phyloP scores from a whole-genome alignment of 2,888 invertebrate species.

The Serripes groenlandicus region DNA sequence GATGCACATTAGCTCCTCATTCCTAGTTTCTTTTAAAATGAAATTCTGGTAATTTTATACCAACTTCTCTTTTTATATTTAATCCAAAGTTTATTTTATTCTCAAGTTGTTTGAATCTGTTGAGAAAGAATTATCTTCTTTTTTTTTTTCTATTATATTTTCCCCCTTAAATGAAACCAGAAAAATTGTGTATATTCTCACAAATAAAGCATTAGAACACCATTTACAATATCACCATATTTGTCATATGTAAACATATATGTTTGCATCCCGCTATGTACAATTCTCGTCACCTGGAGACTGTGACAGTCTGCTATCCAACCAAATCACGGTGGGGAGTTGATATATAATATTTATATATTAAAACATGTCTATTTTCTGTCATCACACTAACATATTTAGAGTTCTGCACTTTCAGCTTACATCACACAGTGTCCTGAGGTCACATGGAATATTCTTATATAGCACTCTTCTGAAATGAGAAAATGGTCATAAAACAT shows the following conservation, averaged over 20 bases:
- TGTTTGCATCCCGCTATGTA: neutral
- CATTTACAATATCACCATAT: neutral
- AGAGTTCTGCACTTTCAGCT: conserved; percentile 8
- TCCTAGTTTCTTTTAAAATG: too few species aligned
- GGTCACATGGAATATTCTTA: conserved; percentile 57
- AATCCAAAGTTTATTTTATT: too few species aligned
- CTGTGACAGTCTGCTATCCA: neutral
- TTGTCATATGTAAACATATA: neutral
- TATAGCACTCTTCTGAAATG: conserved; percentile 23
- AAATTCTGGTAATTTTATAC: too few species aligned
- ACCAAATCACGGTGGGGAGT: neutral
- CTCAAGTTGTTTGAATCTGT: too few species aligned
- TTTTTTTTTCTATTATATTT: too few species aligned
- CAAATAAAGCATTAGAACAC: too few species aligned
- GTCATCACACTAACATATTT: neutral
- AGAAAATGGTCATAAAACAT: neutral
- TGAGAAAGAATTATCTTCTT: too few species aligned
- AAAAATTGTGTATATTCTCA: neutral
- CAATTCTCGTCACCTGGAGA: neutral
- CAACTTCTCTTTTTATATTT: too few species aligned
- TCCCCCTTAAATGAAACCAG: neutral
- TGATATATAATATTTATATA: neutral
- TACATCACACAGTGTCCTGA: conserved; percentile 42
- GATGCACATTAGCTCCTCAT: too few species aligned
- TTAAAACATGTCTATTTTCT: neutral